Evolutionary conservation across 1,140 invertebrate genomes (phyloP).

Genomic region (Platyscapa corneri): DNA sequence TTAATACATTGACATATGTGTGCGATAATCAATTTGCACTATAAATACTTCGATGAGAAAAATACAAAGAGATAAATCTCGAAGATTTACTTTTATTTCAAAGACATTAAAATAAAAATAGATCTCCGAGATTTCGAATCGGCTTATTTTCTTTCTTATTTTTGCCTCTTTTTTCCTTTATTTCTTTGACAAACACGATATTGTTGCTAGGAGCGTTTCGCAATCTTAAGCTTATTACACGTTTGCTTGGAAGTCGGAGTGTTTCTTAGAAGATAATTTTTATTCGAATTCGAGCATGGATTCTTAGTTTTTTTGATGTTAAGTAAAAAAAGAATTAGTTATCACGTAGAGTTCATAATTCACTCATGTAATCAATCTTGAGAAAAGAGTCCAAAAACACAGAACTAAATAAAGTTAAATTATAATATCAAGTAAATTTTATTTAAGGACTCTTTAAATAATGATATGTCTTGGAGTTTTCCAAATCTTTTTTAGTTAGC

Average conservation of each 20-base stretch:
- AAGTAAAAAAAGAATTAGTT: neutral
- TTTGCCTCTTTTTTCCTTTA: neutral
- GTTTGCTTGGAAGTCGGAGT: neutral
- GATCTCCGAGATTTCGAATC: neutral
- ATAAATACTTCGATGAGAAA: slow-evolving; percentile 32
- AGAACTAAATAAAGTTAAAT: neutral
- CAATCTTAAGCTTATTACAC: neutral
- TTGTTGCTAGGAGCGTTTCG: neutral
- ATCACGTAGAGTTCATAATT: neutral
- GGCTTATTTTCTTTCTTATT: slow-evolving; percentile 5
- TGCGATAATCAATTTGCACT: slow-evolving; percentile 37
- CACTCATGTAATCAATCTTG: neutral
- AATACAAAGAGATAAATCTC: slow-evolving; percentile 1
- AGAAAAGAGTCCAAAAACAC: neutral
- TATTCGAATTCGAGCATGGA: neutral
- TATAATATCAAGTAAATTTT: neutral
- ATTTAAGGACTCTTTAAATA: neutral
- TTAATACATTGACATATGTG: neutral
- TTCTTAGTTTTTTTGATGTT: neutral
- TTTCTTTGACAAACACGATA: neutral
- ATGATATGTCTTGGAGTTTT: neutral
- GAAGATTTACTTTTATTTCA: slow-evolving; percentile 26
- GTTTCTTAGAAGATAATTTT: neutral
- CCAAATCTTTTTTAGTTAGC: too few relatives aligned
- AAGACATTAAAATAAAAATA: slow-evolving; percentile 20